phyloP scores from a whole-genome alignment of 2,113 vertebrate genomes.

The Alethe castanea region DNA sequence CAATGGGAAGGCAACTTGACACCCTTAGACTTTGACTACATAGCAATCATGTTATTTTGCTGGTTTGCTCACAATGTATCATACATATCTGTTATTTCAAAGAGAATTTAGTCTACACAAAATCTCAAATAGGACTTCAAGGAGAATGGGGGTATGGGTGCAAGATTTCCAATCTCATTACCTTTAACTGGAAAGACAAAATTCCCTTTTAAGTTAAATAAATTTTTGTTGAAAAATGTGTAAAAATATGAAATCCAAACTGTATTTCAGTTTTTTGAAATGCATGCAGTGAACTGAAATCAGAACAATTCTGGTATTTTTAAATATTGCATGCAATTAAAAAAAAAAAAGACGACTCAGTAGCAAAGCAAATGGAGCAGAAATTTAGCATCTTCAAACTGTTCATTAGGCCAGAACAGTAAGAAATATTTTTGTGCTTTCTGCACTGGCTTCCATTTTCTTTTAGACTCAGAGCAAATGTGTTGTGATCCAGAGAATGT shows the following conservation, averaged over 20 bases:
- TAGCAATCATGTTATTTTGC: neutral
- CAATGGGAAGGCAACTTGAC: neutral
- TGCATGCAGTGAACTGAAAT: neutral
- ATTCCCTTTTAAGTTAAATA: neutral
- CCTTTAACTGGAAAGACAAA: constrained; percentile 9
- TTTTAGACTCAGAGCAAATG: neutral
- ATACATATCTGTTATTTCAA: constrained; percentile 28
- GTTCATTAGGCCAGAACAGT: neutral
- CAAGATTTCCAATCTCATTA: constrained; percentile 7
- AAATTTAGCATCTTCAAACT: constrained; percentile 3
- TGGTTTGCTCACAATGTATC: neutral
- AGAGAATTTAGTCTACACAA: constrained; percentile 11
- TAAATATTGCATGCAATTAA: neutral
- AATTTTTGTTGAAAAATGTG: neutral
- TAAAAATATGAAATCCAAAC: neutral
- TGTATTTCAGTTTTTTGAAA: constrained; percentile 10
- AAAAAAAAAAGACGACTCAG: neutral
- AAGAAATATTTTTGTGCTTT: neutral
- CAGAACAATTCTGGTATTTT: neutral
- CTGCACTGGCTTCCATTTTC: neutral
- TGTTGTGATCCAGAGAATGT: neutral
- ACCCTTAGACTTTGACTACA: constrained; percentile 5
- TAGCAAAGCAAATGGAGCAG: neutral
- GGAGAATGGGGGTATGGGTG: neutral
- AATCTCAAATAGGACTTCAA: constrained; percentile 13